phyloP scores from a whole-genome alignment of 2,113 vertebrate species.

The Pollachius pollachius region DNA sequence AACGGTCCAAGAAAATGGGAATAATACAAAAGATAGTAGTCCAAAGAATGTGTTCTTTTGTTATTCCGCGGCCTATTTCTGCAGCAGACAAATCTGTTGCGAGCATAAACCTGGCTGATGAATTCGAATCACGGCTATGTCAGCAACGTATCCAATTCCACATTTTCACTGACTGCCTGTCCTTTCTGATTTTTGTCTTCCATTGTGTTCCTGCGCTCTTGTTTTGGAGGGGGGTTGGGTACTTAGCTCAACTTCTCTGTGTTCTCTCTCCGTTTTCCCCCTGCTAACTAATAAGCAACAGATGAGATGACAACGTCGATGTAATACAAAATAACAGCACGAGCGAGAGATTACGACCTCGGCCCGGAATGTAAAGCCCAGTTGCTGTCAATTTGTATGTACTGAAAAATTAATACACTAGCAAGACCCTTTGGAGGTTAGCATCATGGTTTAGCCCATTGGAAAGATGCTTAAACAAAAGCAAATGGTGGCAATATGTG shows the following conservation, averaged over 20 bases:
- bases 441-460: not conserved
- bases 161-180: not conserved
- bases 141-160: not conserved
- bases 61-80: no score
- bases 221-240: no score
- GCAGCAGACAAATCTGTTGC: no score
- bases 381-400: no score
- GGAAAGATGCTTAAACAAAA: not conserved
- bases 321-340: not conserved
- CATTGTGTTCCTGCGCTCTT: not conserved
- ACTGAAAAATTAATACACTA: not conserved
- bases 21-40: no score
- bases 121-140: not conserved
- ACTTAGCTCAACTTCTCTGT: not conserved
- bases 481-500: not conserved
- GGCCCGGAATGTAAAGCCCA: no score
- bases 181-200: not conserved
- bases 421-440: not conserved
- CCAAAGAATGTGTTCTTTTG: no score
- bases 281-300: not conserved
- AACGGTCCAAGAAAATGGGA: no score
- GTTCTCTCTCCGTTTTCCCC: not conserved
- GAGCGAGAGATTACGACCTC: not conserved
- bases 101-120: not conserved
- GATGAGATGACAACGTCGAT: not conserved